A percentile compares a stretch with the other conserved stretches of the same genome.
These are phyloP conservation scores for Luidia sarsii DNA, from an alignment of 53 echinoderm and acorn worm species.

Conservation along the genomic window DNA sequence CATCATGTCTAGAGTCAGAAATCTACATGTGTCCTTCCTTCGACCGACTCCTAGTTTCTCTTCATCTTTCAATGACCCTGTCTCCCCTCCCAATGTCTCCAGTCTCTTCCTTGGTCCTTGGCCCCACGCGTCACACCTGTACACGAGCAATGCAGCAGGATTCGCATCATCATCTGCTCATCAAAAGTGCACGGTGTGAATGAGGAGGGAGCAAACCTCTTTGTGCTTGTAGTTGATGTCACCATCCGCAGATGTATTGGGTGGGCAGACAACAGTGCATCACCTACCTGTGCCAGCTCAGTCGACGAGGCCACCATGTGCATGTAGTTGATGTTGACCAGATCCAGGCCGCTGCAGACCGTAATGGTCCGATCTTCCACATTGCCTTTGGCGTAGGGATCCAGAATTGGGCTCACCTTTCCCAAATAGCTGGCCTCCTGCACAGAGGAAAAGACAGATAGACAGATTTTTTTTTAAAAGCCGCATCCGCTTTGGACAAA, in stretches of 20 bases:
- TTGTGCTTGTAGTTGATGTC: background rate
- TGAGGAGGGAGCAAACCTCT: background rate
- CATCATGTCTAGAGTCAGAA: too few species aligned
- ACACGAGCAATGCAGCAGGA: too few species aligned
- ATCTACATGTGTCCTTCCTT: too few species aligned
- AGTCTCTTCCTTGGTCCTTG: too few species aligned
- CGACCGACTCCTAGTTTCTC: too few species aligned
- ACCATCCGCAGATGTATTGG: background rate
- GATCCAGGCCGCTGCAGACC: constrained; percentile 90
- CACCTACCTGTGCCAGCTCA: constrained; percentile 89
- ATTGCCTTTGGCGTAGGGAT: constrained; percentile 79
- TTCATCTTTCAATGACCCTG: too few species aligned
- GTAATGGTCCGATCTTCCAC: constrained; percentile 89
- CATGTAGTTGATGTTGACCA: constrained; percentile 99
- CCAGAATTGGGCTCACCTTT: constrained; percentile 72
- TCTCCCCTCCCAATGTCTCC: too few species aligned
- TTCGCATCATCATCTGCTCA: too few species aligned
- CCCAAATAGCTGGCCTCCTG: constrained; percentile 70
- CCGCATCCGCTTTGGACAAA: too few species aligned
- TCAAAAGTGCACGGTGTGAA: background rate
- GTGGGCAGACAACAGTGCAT: background rate
- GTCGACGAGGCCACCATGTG: constrained; percentile 88
- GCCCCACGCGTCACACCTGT: too few species aligned
- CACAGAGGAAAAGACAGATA: too few species aligned
- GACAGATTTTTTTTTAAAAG: too few species aligned